phyloP scores from a whole-genome alignment of 2,888 invertebrate genomes.

The Sipha maydis region DNA sequence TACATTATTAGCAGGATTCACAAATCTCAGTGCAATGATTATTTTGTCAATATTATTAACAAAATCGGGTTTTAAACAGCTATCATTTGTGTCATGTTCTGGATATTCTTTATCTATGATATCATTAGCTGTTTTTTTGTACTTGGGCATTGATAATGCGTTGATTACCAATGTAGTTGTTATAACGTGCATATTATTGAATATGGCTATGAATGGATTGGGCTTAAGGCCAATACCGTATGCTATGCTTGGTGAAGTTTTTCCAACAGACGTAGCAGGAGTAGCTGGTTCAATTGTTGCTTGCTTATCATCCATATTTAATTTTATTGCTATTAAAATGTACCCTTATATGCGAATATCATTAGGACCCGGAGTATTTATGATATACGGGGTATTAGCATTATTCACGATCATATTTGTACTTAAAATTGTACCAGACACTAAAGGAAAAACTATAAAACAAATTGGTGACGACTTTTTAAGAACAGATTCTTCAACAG shows the following conservation, averaged over 20 bases:
- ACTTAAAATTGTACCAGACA: slow-evolving; percentile 47
- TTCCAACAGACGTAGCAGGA: slow-evolving; percentile 71
- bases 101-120: slow-evolving; percentile 72
- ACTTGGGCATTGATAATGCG: neutral
- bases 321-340: slow-evolving; percentile 70
- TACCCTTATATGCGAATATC: slow-evolving; percentile 69
- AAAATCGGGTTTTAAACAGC: slow-evolving; percentile 71
- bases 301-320: slow-evolving; percentile 70
- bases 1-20: slow-evolving; percentile 64
- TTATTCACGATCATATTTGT: slow-evolving; percentile 13
- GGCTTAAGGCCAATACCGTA: slow-evolving; percentile 73
- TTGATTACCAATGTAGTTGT: slow-evolving; percentile 68
- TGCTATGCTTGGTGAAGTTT: slow-evolving; percentile 72
- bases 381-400: slow-evolving; percentile 52
- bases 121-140: slow-evolving; percentile 67
- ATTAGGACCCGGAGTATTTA: slow-evolving; percentile 68
- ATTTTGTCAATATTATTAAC: slow-evolving; percentile 68
- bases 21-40: slow-evolving; percentile 64
- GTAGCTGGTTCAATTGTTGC: slow-evolving; percentile 68
- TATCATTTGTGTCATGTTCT: slow-evolving; percentile 72
- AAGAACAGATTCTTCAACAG: neutral
- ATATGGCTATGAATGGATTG: slow-evolving; percentile 70
- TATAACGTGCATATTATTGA: slow-evolving; percentile 68
- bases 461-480: slow-evolving; percentile 51
- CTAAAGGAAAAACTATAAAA: slow-evolving; percentile 60